phyloP scores from a whole-genome alignment of 2,113 vertebrate genomes.

The Poeciliopsis occidentalis region DNA sequence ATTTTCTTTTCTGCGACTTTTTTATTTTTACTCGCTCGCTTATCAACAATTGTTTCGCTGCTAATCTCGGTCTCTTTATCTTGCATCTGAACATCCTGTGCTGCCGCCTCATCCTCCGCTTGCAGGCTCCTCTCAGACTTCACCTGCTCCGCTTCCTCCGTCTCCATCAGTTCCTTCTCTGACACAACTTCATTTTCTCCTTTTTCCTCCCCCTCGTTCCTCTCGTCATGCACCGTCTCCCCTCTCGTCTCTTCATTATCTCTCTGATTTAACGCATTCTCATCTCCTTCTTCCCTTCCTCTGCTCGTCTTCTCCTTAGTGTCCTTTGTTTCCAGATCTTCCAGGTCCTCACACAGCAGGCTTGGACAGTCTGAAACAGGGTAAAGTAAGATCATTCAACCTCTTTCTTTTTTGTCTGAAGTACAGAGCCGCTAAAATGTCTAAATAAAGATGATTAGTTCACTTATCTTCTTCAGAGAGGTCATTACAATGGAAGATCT shows the following conservation, averaged over 20 bases:
- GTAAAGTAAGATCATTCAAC: neutral
- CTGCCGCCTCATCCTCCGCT: slow-evolving; percentile 24
- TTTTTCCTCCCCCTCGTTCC: slow-evolving; percentile 23
- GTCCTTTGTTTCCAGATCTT: slow-evolving; percentile 52
- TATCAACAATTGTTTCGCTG: slow-evolving; percentile 15
- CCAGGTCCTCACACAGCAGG: slow-evolving; percentile 78
- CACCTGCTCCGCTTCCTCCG: slow-evolving; percentile 49
- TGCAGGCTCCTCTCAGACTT: slow-evolving; percentile 27
- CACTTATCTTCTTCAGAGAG: neutral
- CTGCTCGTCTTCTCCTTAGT: slow-evolving; percentile 38
- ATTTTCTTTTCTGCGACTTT: slow-evolving; percentile 28
- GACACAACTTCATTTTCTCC: slow-evolving; percentile 24
- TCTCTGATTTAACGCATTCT: slow-evolving; percentile 46
- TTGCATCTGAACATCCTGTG: slow-evolving; percentile 45
- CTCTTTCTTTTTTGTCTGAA: neutral
- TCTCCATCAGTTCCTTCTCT: slow-evolving; percentile 22
- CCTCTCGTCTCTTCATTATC: slow-evolving; percentile 41
- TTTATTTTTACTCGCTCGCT: slow-evolving; percentile 25
- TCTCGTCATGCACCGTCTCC: slow-evolving; percentile 17
- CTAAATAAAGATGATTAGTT: neutral
- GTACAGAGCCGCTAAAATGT: neutral
- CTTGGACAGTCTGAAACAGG: slow-evolving; percentile 72
- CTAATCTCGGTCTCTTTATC: slow-evolving; percentile 9
- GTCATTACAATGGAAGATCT: neutral
- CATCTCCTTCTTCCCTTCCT: slow-evolving; percentile 42